Conservation (phyloP, 2,797 vertebrate species). For the Falco columbarius region DNA sequence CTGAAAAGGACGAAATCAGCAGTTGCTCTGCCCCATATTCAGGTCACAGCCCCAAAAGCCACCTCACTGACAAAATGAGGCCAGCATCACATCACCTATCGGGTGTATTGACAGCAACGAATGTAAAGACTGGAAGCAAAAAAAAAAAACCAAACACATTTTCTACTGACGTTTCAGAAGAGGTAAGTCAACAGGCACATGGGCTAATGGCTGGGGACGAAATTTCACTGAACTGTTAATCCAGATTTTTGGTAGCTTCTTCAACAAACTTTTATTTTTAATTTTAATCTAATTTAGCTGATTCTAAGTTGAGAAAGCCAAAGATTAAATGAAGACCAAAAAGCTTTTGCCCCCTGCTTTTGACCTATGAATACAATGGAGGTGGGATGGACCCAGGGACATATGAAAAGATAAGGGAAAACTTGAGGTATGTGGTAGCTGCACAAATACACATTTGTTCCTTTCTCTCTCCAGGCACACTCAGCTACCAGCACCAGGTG, state of each 20-base stretch:
- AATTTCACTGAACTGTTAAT: background rate
- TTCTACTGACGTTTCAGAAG: background rate
- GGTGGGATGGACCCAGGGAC: background rate
- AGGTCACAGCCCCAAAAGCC: background rate
- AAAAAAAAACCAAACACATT: rapidly evolving
- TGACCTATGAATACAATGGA: background rate
- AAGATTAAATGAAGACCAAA: background rate
- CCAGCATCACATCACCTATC: background rate
- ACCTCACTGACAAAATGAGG: background rate
- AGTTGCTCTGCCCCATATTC: background rate
- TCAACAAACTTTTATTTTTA: background rate
- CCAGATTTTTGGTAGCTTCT: background rate
- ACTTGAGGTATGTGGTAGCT: background rate
- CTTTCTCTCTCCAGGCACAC: background rate
- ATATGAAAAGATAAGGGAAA: background rate
- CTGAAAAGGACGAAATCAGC: background rate
- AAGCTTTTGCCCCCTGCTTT: background rate
- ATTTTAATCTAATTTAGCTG: background rate
- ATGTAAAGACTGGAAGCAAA: background rate
- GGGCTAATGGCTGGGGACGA: background rate
- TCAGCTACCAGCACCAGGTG: background rate
- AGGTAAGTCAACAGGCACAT: rapidly evolving
- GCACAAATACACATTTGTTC: background rate
- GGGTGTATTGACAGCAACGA: background rate
- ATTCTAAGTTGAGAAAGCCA: background rate